Conservation (phyloP, 2,113 vertebrate genomes). For the Acrocephalus kingi region DNA sequence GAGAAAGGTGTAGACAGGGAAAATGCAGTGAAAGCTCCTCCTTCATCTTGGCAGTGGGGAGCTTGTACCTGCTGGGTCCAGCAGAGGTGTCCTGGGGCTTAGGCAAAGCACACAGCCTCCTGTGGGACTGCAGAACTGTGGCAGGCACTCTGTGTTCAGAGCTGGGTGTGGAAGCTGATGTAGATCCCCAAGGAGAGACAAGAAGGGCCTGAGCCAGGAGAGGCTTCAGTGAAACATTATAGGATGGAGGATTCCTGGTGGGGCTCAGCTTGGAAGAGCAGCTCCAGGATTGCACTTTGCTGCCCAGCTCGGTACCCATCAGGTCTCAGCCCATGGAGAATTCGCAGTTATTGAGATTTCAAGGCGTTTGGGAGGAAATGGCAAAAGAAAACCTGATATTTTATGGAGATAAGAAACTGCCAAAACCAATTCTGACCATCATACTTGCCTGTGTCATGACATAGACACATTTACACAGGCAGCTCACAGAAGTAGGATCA, state of each 20-base stretch:
- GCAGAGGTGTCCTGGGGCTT: neutral
- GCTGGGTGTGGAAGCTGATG: neutral
- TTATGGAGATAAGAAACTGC: neutral
- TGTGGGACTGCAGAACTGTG: neutral
- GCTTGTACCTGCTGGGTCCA: neutral
- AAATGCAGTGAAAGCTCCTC: neutral
- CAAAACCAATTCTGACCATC: neutral
- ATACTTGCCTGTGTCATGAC: neutral
- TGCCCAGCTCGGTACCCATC: accelerated
- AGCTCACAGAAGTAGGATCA: neutral
- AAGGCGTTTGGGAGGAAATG: neutral
- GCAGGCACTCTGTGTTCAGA: neutral
- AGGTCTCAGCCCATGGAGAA: neutral
- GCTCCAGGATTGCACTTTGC: neutral
- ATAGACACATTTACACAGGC: neutral
- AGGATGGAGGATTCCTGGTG: neutral
- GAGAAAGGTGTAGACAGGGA: neutral
- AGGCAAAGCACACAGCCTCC: neutral
- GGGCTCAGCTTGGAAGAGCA: neutral
- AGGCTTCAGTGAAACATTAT: neutral
- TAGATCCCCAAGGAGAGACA: neutral
- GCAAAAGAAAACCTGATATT: neutral
- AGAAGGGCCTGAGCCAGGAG: neutral
- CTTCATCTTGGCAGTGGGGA: neutral
- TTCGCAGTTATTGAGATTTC: accelerated